Evolutionary conservation across 2,888 invertebrate species (phyloP).

Genomic region (Cheilosia pagana): DNA sequence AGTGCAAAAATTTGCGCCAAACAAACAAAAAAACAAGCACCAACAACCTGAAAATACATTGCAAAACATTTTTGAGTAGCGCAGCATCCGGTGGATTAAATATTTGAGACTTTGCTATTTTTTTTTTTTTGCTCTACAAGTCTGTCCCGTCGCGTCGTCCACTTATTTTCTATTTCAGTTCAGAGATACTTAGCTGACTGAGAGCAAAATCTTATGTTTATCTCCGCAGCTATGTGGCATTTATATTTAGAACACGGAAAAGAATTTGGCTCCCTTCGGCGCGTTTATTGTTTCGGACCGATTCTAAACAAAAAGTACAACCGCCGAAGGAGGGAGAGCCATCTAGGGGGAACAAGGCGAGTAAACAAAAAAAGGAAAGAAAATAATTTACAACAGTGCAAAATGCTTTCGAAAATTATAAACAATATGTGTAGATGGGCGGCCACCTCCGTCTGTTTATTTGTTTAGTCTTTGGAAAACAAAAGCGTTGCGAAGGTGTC

Average conservation of each 20-base stretch:
- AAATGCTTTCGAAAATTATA: conserved; percentile 45
- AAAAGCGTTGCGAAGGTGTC: conserved; percentile 50
- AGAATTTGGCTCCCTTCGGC: conserved; percentile 44
- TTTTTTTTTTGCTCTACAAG: conserved; percentile 13
- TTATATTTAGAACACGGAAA: conserved; percentile 69
- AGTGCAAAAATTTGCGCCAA: conserved; percentile 41
- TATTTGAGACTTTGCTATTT: conserved; percentile 34
- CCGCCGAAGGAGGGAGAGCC: background rate
- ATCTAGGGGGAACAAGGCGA: background rate
- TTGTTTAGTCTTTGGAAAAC: conserved; percentile 48
- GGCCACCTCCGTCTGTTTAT: conserved; percentile 38
- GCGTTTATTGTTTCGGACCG: conserved; percentile 45
- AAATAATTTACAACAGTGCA: conserved; percentile 23
- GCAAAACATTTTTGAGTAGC: conserved; percentile 68
- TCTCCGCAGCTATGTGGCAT: conserved; percentile 30
- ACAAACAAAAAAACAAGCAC: conserved; percentile 22
- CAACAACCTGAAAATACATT: conserved; percentile 25
- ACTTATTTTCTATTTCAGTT: conserved; percentile 63
- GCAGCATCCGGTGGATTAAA: conserved; percentile 71
- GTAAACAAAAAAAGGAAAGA: conserved; percentile 19
- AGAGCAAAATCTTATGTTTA: conserved; percentile 44
- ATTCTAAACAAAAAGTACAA: conserved; percentile 39
- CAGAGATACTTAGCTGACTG: conserved; percentile 35
- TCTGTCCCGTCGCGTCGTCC: conserved; percentile 50
- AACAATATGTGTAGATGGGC: conserved; percentile 28